Percentiles rank a stretch among this genome's conserved stretches.
These are phyloP conservation scores for Boleophthalmus pectinirostris DNA, from an alignment of 2,113 vertebrate genomes.

Conservation along the genomic window DNA sequence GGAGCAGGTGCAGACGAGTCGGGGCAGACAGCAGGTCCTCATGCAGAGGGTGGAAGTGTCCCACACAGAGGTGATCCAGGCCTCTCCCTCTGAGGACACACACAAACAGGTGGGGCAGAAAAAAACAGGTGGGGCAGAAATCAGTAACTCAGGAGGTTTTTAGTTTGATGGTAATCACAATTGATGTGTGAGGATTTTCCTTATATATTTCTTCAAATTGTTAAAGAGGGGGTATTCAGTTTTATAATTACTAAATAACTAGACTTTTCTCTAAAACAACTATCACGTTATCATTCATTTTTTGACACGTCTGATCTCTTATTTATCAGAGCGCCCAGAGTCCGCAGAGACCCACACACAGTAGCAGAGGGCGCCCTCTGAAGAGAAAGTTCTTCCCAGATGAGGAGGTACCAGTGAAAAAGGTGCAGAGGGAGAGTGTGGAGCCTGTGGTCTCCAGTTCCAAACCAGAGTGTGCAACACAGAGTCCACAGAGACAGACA, in stretches of 20 bases:
- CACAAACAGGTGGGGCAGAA: not conserved
- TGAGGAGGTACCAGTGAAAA: not conserved
- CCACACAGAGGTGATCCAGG: not conserved
- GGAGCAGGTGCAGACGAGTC: constrained; percentile 3
- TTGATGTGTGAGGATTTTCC: too few relatives aligned
- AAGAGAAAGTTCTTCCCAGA: constrained; percentile 21
- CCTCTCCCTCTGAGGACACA: too few relatives aligned
- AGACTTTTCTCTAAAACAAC: too few relatives aligned
- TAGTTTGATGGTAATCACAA: too few relatives aligned
- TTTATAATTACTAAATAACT: too few relatives aligned
- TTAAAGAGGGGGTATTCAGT: too few relatives aligned
- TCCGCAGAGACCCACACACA: rapidly evolving
- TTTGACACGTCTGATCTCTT: not conserved
- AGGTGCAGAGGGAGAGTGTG: constrained; percentile 13
- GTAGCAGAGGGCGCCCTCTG: not conserved
- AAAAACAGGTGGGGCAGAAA: not conserved
- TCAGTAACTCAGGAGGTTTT: not conserved
- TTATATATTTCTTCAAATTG: too few relatives aligned
- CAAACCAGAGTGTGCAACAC: constrained; percentile 50
- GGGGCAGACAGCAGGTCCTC: not conserved
- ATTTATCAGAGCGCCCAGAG: not conserved
- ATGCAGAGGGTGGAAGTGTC: not conserved
- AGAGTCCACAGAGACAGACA: not conserved
- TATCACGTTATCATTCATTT: too few relatives aligned
- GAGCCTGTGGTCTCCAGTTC: constrained; percentile 41